phyloP scores from a whole-genome alignment of 2,888 invertebrate species.

The Andrena fulva region DNA sequence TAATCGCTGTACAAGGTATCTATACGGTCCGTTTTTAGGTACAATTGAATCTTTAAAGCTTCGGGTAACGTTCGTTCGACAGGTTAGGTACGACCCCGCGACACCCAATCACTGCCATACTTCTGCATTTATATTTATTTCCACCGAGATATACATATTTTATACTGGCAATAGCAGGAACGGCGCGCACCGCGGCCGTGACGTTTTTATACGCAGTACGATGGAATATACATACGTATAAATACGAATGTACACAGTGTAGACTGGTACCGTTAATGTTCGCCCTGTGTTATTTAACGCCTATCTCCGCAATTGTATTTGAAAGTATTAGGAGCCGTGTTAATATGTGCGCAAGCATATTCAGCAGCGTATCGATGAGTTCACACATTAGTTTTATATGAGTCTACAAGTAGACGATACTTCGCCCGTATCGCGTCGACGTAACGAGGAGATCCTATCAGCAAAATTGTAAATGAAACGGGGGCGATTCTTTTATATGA shows the following conservation, averaged over 20 bases:
- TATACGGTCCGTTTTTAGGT: constrained; percentile 47
- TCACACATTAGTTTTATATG: constrained; percentile 26
- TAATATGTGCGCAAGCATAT: constrained; percentile 15
- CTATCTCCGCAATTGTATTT: constrained; percentile 20
- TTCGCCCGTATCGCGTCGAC: constrained; percentile 7
- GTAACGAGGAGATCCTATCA: neutral
- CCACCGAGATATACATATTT: constrained; percentile 55
- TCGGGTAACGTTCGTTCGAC: constrained; percentile 28
- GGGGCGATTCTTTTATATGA: constrained; percentile 11
- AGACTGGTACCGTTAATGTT: constrained; percentile 35
- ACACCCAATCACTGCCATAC: constrained; percentile 64
- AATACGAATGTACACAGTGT: constrained; percentile 44
- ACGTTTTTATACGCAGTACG: constrained; percentile 42
- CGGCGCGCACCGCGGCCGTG: constrained; percentile 35
- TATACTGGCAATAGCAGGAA: constrained; percentile 51
- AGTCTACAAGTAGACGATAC: constrained; percentile 11
- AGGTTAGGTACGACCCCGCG: constrained; percentile 25
- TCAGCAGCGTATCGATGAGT: neutral
- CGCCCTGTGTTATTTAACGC: constrained; percentile 14
- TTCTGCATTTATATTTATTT: constrained; percentile 69
- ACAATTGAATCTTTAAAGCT: constrained; percentile 31
- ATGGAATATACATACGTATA: constrained; percentile 37
- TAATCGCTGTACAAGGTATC: constrained; percentile 53
- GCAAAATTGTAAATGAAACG: constrained; percentile 16
- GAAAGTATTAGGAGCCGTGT: constrained; percentile 26